These are phyloP conservation scores for Ophioderma brevispina DNA, from an alignment of 35 echinoderm and acorn worm genomes.

Conservation along the genomic window DNA sequence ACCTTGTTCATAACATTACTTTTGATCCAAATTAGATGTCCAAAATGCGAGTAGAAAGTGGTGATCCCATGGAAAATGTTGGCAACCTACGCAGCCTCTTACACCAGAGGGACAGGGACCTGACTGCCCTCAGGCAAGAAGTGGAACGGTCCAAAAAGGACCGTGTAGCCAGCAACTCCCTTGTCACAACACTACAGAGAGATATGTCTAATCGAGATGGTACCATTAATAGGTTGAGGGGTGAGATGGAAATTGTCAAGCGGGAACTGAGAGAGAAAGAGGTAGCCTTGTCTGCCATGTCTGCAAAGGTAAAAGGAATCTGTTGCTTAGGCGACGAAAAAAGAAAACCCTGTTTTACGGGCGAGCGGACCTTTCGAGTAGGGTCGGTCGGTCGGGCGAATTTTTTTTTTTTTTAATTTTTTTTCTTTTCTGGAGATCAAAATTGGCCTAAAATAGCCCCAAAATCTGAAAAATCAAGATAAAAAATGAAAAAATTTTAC, in stretches of 20 bases:
- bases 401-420: too few species aligned
- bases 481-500: too few species aligned
- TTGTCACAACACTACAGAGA: slow-evolving; percentile 89
- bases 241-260: slow-evolving; percentile 75
- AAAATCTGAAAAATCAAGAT: too few species aligned
- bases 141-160: slow-evolving; percentile 89
- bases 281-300: slow-evolving; percentile 85
- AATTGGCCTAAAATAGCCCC: too few species aligned
- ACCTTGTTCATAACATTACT: too few species aligned
- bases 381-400: too few species aligned
- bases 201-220: slow-evolving; percentile 84
- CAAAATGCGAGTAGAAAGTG: slow-evolving; percentile 88
- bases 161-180: slow-evolving; percentile 49
- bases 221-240: slow-evolving; percentile 64
- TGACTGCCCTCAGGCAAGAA: slow-evolving; percentile 69
- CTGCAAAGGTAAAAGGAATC: slow-evolving; percentile 73
- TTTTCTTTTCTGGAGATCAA: too few species aligned
- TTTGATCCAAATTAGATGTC: slow-evolving; percentile 90
- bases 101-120: slow-evolving; percentile 74
- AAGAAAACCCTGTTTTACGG: too few species aligned
- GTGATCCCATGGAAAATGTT: slow-evolving; percentile 87
- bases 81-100: slow-evolving; percentile 82
- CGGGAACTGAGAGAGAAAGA: slow-evolving; percentile 91
- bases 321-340: too few species aligned
- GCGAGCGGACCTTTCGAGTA: too few species aligned